Evolutionary conservation across 1,140 invertebrate genomes (phyloP).

Genomic region (Bombus pascuorum): DNA sequence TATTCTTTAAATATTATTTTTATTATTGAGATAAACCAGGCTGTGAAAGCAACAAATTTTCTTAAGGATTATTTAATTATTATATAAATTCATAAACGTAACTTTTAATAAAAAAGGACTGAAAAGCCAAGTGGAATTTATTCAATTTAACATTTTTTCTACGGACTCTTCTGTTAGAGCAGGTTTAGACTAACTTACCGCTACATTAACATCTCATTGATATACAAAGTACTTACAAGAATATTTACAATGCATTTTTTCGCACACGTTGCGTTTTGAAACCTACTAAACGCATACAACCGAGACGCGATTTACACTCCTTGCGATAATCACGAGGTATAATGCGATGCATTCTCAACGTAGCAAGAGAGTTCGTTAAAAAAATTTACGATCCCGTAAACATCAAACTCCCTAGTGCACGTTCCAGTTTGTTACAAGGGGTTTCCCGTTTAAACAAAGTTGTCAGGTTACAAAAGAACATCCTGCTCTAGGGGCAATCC

Average conservation of each 20-base stretch:
- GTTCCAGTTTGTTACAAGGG: slow-evolving; percentile 22
- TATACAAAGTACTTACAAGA: background rate
- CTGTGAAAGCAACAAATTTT: too few relatives aligned
- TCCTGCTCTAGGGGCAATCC: slow-evolving; percentile 5
- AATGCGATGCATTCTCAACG: background rate
- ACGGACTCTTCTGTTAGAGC: too few relatives aligned
- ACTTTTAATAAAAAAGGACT: too few relatives aligned
- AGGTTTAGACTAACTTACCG: too few relatives aligned
- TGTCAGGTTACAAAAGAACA: background rate
- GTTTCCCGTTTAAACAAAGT: background rate
- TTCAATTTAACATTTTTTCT: too few relatives aligned
- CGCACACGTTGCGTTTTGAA: background rate
- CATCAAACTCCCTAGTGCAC: background rate
- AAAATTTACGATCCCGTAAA: slow-evolving; percentile 6
- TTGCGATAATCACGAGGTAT: background rate
- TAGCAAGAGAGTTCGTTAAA: background rate
- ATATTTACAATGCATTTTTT: background rate
- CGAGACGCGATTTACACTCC: background rate
- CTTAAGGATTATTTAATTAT: too few relatives aligned
- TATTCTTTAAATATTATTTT: too few relatives aligned
- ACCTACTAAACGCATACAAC: background rate
- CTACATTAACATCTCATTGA: background rate
- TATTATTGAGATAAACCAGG: too few relatives aligned
- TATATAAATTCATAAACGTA: too few relatives aligned
- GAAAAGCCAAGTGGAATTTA: too few relatives aligned